Percentiles rank a stretch among this genome's conserved stretches.
phyloP scores from a whole-genome alignment of 2,113 vertebrate genomes.

The Varanus komodoensis region DNA sequence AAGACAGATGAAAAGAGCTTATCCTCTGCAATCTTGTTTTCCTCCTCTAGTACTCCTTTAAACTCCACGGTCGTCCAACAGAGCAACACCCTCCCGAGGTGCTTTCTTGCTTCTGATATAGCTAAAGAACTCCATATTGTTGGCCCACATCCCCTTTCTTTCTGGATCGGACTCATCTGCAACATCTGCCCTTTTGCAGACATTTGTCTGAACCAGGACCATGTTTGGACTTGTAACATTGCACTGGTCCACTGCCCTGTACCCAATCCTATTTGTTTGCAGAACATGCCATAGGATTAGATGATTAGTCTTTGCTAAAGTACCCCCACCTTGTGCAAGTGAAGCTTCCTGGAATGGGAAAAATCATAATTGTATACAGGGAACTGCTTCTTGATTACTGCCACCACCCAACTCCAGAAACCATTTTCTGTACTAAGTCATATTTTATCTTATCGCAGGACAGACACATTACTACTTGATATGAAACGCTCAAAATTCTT shows the following conservation, averaged over 20 bases:
- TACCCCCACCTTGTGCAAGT: background rate
- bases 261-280: background rate
- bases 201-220: background rate
- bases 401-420: background rate
- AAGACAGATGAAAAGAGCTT: no score
- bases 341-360: background rate
- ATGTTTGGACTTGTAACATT: background rate
- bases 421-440: background rate
- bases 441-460: constrained; percentile 14
- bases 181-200: background rate
- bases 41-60: no score
- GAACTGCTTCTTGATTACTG: background rate
- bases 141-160: no score
- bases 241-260: background rate
- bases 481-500: constrained; percentile 8
- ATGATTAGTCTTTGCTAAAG: background rate
- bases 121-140: no score
- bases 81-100: no score
- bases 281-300: background rate
- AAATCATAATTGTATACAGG: background rate
- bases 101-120: no score
- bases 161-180: background rate
- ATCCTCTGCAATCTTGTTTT: no score
- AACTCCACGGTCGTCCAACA: no score
- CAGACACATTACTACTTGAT: constrained; percentile 19